Base-by-base conservation (phyloP, 2,113 vertebrate species). In the Fregata magnificens region DNA sequence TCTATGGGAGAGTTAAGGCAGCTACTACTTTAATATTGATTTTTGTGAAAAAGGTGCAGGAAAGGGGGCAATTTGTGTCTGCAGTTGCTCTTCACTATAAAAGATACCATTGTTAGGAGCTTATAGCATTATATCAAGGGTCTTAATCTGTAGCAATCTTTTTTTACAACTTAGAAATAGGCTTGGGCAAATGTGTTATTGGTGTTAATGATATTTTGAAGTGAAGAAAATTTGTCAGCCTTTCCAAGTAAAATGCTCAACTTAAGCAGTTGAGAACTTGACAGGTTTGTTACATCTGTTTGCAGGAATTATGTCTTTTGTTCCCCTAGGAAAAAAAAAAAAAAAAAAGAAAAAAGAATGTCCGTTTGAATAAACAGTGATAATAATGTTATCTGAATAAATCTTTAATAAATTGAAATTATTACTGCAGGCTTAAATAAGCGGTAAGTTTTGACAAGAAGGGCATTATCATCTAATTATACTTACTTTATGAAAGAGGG, bases 181-280 rank as follows among this genome's bases (percentile, higher is more conserved):
- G 93, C 97, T 98, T 98, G 98, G 97, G 97, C 97, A 98, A 98
- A 98, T 98, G 98, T 98, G 98, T 98, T 98, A 98, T 98, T 98
- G 98, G 98, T 98, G 98, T 98, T 98, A 98, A 98, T 98, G 98
- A 98, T 98, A 98, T 98, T 98, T 98, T 98, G 98, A 98, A 98
- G 98, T 98, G 97, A 98, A 97, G 97, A 97, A 98, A 98, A 98
- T 98, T 98, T 98, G 98, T 98, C 97, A 98, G 98, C 96, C 98
- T 98, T 98, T 98, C 97, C 97, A 98, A 98, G 97, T 97, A 97
- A 98, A 98, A 98, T 97, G 95, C 94, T 98, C 98, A 97, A 63
- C 93, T 98, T 98, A 98, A 98, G 97, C 94, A 44, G 98, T 98
- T 98, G 93, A 97, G 96, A 91, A 89, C 96, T 95, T 97, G 97